These are phyloP conservation scores for Gandaritis pyraliata DNA, from an alignment of 2,888 invertebrate species.

Conservation along the genomic window DNA sequence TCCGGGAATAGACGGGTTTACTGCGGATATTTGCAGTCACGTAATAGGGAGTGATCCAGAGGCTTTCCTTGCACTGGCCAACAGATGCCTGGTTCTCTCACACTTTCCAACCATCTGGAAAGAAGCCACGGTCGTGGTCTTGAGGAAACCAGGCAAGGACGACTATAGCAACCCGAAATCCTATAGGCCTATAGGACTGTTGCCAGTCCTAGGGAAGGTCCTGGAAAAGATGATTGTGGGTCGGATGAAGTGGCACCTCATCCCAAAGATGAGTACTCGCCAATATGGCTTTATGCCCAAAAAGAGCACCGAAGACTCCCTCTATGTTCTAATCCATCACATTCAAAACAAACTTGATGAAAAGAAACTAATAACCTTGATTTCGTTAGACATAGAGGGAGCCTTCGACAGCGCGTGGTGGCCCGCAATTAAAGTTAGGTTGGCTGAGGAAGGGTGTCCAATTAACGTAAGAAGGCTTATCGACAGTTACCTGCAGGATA, in stretches of 20 bases:
- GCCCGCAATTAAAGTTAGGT: neutral
- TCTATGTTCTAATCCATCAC: constrained; percentile 6
- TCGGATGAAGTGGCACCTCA: neutral
- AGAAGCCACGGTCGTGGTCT: neutral
- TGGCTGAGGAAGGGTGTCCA: neutral
- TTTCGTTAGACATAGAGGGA: neutral
- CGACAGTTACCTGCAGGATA: neutral
- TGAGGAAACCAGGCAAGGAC: constrained; percentile 3
- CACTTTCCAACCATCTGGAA: neutral
- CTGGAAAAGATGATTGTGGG: neutral
- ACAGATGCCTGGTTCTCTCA: neutral
- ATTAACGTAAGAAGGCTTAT: neutral
- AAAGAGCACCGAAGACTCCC: constrained; percentile 21
- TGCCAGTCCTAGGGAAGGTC: neutral
- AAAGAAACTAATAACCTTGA: neutral
- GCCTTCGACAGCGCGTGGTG: neutral
- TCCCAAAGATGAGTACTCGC: neutral
- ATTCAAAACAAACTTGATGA: neutral
- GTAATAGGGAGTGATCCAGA: neutral
- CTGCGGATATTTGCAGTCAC: neutral
- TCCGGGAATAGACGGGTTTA: neutral
- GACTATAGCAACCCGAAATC: neutral
- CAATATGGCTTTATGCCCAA: constrained; percentile 15
- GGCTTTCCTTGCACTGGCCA: neutral
- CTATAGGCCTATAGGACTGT: too few relatives aligned